phyloP scores from a whole-genome alignment of 2,888 invertebrate species.

The Cordilura impudica region DNA sequence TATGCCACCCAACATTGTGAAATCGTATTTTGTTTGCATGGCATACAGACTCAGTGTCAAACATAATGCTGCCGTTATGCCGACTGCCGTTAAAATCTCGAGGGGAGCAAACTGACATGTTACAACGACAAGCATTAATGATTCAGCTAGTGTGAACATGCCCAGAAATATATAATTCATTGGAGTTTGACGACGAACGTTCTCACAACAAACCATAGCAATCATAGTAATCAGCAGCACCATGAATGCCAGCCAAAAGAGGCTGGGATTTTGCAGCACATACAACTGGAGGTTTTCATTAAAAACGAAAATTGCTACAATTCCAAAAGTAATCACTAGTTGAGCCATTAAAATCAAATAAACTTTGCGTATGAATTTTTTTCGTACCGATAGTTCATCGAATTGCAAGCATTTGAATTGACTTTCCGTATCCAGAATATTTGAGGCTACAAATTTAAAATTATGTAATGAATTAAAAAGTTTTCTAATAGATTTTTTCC shows the following conservation, averaged over 20 bases:
- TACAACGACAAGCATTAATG: no score
- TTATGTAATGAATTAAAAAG: background rate
- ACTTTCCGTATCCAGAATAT: background rate
- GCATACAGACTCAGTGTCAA: conserved; percentile 80
- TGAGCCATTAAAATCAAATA: conserved; percentile 16
- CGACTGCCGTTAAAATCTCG: conserved; percentile 67
- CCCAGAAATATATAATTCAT: no score
- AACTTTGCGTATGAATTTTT: conserved; percentile 25
- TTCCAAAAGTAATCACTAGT: conserved; percentile 3
- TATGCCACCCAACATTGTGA: conserved; percentile 86
- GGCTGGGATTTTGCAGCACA: conserved; percentile 79
- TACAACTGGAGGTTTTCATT: background rate
- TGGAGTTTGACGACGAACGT: no score
- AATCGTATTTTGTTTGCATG: conserved; percentile 92
- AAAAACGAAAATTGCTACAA: conserved; percentile 1
- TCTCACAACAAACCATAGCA: conserved; percentile 91
- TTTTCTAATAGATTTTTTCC: no score
- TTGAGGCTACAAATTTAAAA: background rate
- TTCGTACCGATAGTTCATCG: conserved; percentile 1
- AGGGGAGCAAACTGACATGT: no score
- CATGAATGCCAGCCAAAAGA: conserved; percentile 84
- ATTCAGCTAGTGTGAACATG: no score
- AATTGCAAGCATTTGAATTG: conserved; percentile 5
- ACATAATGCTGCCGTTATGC: conserved; percentile 71
- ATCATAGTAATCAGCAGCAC: conserved; percentile 87